A percentile compares a stretch with the other conserved stretches of the same genome.
Evolutionary conservation across 1,140 invertebrate species (phyloP).

Genomic region (Drosophila bifasciata): DNA sequence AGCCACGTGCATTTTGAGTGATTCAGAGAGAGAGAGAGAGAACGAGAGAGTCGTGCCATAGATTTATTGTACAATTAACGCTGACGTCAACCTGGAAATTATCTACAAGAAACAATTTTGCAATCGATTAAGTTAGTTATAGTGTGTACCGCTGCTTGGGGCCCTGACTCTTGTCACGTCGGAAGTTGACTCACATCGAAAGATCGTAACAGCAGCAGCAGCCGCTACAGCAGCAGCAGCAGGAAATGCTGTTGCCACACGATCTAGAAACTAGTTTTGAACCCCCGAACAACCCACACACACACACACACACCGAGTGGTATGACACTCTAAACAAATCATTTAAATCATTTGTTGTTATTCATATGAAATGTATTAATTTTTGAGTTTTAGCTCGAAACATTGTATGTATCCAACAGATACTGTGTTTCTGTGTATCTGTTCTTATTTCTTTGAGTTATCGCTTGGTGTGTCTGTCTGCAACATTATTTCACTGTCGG

Average conservation of each 20-base stretch:
- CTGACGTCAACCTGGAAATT: conserved; percentile 68
- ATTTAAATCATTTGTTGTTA: conserved; percentile 80
- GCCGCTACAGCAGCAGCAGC: conserved; percentile 16
- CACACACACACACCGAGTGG: conserved; percentile 2
- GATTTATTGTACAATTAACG: conserved; percentile 59
- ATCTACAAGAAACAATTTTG: conserved; percentile 79
- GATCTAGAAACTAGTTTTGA: conserved; percentile 46
- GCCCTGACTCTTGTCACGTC: conserved; percentile 60
- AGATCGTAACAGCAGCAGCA: conserved; percentile 17
- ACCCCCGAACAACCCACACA: conserved; percentile 29
- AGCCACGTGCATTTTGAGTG: conserved; percentile 73
- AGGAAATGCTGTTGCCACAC: conserved; percentile 49
- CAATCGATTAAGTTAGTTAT: conserved; percentile 68
- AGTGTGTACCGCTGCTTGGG: conserved; percentile 6
- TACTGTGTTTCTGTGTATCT: conserved; percentile 29
- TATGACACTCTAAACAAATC: conserved; percentile 62
- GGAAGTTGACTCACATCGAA: conserved; percentile 59
- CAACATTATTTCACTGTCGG: conserved; percentile 77
- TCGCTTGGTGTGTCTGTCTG: conserved; percentile 49
- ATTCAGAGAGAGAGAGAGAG: conserved; percentile 53
- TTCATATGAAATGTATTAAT: conserved; percentile 69
- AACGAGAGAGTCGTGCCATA: conserved; percentile 57
- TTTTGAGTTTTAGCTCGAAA: conserved; percentile 39
- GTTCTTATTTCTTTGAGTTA: conserved; percentile 43
- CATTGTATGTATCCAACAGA: conserved; percentile 34